Evolutionary conservation across 1,140 invertebrate genomes (phyloP).

Genomic region (Metopolophium dirhodum): DNA sequence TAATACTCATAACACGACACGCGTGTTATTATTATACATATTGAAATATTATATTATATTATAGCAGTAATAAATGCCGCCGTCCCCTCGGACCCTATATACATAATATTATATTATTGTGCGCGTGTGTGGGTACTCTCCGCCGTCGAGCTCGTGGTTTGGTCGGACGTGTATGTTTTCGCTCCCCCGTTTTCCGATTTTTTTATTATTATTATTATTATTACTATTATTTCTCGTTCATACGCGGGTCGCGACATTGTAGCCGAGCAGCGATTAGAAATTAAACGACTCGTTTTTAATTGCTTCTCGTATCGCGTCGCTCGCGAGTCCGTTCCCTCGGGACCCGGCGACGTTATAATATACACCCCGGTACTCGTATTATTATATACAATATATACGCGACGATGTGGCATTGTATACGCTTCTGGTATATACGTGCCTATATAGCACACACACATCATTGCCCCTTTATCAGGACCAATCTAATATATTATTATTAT

Average conservation of each 20-base stretch:
- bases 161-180: not conserved
- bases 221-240: not conserved
- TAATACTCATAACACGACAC: too few species aligned
- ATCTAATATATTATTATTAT: not conserved
- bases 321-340: not conserved
- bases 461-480: not conserved
- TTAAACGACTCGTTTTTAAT: conserved; percentile 40
- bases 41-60: too few species aligned
- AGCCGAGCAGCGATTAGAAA: not conserved
- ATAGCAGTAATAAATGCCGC: too few species aligned
- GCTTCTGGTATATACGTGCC: not conserved
- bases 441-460: not conserved
- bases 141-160: not conserved
- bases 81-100: not conserved
- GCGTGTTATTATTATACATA: too few species aligned
- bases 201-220: not conserved
- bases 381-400: not conserved
- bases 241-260: conserved; percentile 13
- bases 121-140: too few species aligned
- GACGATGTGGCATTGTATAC: not conserved
- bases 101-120: not conserved
- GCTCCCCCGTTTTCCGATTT: not conserved
- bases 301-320: conserved; percentile 7
- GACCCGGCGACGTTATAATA: not conserved
- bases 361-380: not conserved